phyloP scores from a whole-genome alignment of 2,113 vertebrate genomes.

The Bettongia penicillata region DNA sequence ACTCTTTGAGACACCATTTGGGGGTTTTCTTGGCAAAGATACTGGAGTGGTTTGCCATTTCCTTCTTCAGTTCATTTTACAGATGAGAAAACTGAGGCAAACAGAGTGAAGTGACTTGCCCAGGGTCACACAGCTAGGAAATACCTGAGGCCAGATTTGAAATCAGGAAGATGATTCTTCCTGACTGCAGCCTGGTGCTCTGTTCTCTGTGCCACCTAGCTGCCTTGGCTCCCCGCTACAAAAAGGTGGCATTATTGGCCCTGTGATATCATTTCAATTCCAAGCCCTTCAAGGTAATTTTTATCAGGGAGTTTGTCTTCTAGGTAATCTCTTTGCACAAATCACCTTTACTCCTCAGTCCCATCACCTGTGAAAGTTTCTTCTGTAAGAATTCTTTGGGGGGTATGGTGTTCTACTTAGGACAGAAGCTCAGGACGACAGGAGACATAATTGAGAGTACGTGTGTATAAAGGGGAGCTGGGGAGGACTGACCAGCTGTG shows the following conservation, averaged over 20 bases:
- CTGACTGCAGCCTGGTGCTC: not conserved
- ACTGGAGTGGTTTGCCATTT: not conserved
- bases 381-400: not conserved
- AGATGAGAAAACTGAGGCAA: not conserved
- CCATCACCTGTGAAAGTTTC: not conserved
- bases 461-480: fast-evolving
- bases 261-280: not conserved
- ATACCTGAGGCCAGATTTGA: not conserved
- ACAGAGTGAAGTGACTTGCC: not conserved
- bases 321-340: not conserved
- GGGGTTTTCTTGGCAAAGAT: not conserved
- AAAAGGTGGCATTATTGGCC: not conserved
- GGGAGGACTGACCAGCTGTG: not conserved
- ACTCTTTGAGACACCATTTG: not conserved
- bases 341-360: not conserved
- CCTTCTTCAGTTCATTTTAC: not conserved
- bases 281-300: not conserved
- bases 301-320: not conserved
- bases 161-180: not conserved
- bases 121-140: not conserved
- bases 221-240: not conserved
- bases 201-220: not conserved
- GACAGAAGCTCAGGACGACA: not conserved
- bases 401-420: not conserved
- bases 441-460: not conserved